Conservation (phyloP, 2,888 invertebrate species). For the Apantesis nais region DNA sequence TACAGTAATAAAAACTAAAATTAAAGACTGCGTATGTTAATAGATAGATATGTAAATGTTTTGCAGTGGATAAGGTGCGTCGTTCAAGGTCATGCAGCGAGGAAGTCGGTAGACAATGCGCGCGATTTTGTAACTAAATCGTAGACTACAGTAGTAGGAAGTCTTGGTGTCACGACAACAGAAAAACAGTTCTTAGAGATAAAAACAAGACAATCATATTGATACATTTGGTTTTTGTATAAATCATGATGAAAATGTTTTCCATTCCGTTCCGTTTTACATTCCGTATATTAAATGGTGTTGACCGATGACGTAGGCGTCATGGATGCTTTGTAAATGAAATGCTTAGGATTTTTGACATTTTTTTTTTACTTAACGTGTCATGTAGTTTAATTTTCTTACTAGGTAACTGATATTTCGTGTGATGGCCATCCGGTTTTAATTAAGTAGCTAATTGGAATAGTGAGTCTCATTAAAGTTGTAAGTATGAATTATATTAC, state of each 20-base stretch:
- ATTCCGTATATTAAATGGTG: no score
- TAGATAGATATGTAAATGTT: slow-evolving; percentile 10
- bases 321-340: neutral
- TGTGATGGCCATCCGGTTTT: neutral
- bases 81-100: slow-evolving; percentile 37
- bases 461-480: no score
- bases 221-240: slow-evolving; percentile 22
- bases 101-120: slow-evolving; percentile 45
- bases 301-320: neutral
- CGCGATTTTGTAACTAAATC: slow-evolving; percentile 60
- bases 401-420: neutral
- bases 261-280: neutral
- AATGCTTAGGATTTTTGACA: neutral
- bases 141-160: slow-evolving; percentile 67
- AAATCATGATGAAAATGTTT: slow-evolving; percentile 5
- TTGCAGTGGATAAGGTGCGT: slow-evolving; percentile 31
- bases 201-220: slow-evolving; percentile 32
- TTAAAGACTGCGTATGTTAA: slow-evolving; percentile 13
- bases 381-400: no score
- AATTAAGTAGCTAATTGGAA: neutral
- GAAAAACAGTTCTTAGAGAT: slow-evolving; percentile 30
- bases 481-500: no score
- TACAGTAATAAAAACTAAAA: neutral
- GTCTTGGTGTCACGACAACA: slow-evolving; percentile 63
- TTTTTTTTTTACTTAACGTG: neutral